These are phyloP conservation scores for Drosophila colorata DNA, from an alignment of 2,888 invertebrate species.

Conservation along the genomic window DNA sequence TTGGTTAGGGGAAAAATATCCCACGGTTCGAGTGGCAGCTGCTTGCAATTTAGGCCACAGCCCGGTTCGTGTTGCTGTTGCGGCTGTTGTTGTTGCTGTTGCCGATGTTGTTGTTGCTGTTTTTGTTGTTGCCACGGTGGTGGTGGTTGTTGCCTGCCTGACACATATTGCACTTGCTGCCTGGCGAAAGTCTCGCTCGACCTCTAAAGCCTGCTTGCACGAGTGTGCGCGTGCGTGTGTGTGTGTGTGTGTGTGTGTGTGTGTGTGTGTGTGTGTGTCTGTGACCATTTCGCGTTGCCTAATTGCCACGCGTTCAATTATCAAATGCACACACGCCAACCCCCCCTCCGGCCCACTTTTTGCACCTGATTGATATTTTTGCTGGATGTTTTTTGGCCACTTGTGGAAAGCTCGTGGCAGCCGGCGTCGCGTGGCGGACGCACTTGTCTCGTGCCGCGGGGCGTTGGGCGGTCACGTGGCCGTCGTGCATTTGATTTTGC, in stretches of 20 bases:
- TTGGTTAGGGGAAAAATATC: slow-evolving; percentile 80
- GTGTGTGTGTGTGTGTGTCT: background rate
- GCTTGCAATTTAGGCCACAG: slow-evolving; percentile 83
- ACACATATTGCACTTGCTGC: slow-evolving; percentile 77
- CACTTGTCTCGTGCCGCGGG: slow-evolving; percentile 45
- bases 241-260: background rate
- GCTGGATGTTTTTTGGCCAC: slow-evolving; percentile 25
- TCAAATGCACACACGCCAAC: slow-evolving; percentile 40
- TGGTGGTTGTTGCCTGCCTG: slow-evolving; percentile 54
- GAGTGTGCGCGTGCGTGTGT: no score
- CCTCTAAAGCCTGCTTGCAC: slow-evolving; percentile 48
- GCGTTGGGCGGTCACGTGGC: slow-evolving; percentile 69
- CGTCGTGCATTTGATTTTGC: slow-evolving; percentile 37
- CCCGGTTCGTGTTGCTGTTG: slow-evolving; percentile 59
- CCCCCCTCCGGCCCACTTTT: slow-evolving; percentile 18
- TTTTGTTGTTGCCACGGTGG: slow-evolving; percentile 33
- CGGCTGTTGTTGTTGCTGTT: slow-evolving; percentile 32
- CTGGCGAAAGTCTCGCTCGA: slow-evolving; percentile 56
- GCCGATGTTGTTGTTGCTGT: slow-evolving; percentile 51
- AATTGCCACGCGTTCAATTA: slow-evolving; percentile 69
- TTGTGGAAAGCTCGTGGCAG: slow-evolving; percentile 43
- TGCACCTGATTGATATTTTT: slow-evolving; percentile 53
- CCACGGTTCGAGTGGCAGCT: slow-evolving; percentile 84
- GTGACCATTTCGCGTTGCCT: slow-evolving; percentile 32
- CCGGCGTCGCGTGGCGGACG: slow-evolving; percentile 43